Percentiles rank a stretch among this genome's conserved stretches.
These are phyloP conservation scores for Cryptotermes secundus DNA, from an alignment of 1,140 invertebrate genomes.

Conservation along the genomic window DNA sequence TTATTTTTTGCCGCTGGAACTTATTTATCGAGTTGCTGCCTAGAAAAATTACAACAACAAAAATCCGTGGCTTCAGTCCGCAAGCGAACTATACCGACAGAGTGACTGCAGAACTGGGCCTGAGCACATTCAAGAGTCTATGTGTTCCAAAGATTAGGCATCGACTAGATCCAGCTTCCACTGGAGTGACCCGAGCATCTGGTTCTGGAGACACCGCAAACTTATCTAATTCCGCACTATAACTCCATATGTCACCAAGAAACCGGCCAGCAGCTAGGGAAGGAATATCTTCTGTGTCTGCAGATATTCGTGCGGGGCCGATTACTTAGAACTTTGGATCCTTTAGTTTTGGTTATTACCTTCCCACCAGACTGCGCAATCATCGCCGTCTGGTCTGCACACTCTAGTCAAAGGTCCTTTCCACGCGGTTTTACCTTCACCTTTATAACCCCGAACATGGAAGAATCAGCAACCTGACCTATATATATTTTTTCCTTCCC, in stretches of 20 bases:
- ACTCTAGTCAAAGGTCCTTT: slow-evolving; percentile 93
- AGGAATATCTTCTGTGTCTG: slow-evolving; percentile 91
- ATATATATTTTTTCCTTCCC: slow-evolving; percentile 92
- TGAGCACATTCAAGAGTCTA: slow-evolving; percentile 95
- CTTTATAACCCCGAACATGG: slow-evolving; percentile 86
- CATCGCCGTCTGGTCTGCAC: slow-evolving; percentile 75
- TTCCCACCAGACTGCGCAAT: slow-evolving; percentile 79
- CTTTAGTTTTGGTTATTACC: slow-evolving; percentile 86
- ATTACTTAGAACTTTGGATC: slow-evolving; percentile 96
- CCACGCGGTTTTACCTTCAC: slow-evolving; percentile 69
- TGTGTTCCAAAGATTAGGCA: slow-evolving; percentile 96
- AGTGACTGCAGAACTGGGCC: slow-evolving; percentile 81
- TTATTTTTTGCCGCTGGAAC: too few relatives aligned
- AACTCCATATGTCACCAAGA: slow-evolving; percentile 95
- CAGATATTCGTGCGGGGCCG: slow-evolving; percentile 82
- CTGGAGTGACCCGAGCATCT: slow-evolving; percentile 83
- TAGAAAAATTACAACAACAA: too few relatives aligned
- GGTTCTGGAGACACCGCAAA: slow-evolving; percentile 97
- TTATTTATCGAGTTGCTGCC: too few relatives aligned
- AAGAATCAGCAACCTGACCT: slow-evolving; percentile 96
- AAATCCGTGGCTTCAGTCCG: too few relatives aligned
- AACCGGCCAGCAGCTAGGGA: slow-evolving; percentile 94
- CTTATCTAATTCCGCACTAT: slow-evolving; percentile 82
- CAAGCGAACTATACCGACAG: too few relatives aligned
- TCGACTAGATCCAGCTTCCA: slow-evolving; percentile 75